Evolutionary conservation across 2,113 vertebrate species (phyloP).

Genomic region (Callospermophilus lateralis): DNA sequence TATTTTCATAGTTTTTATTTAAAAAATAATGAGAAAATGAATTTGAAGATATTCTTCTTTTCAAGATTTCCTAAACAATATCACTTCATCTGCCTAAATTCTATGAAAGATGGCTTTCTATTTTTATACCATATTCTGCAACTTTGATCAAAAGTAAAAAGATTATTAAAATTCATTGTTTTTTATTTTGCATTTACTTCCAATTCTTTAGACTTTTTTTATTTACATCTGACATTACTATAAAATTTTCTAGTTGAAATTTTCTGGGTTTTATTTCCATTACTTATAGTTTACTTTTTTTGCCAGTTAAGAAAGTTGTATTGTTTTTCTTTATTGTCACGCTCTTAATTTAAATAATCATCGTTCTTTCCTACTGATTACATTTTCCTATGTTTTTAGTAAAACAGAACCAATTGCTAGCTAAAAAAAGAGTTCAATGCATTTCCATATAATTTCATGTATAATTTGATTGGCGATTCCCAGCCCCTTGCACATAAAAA

Average conservation of each 20-base stretch:
- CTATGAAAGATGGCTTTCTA: neutral
- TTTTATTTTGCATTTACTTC: neutral
- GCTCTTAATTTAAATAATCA: neutral
- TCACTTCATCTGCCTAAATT: neutral
- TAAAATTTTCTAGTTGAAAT: neutral
- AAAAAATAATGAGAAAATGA: neutral
- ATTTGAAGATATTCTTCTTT: neutral
- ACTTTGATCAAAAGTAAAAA: neutral
- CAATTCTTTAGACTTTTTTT: neutral
- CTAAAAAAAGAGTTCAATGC: neutral
- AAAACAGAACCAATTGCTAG: neutral
- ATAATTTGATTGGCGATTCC: slow-evolving; percentile 54
- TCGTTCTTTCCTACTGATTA: neutral
- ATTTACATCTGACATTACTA: neutral
- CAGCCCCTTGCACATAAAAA: slow-evolving; percentile 18
- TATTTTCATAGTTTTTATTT: neutral
- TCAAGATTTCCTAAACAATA: neutral
- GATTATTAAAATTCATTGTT: neutral
- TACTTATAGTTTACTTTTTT: slow-evolving; percentile 1
- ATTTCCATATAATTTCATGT: slow-evolving; percentile 56
- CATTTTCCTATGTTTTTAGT: neutral
- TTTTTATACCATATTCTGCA: neutral
- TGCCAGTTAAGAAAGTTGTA: neutral
- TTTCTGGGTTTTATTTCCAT: neutral
- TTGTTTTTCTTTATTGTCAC: neutral